These are phyloP conservation scores for Dromaius novaehollandiae DNA, from an alignment of 2,113 vertebrate species.

Conservation along the genomic window DNA sequence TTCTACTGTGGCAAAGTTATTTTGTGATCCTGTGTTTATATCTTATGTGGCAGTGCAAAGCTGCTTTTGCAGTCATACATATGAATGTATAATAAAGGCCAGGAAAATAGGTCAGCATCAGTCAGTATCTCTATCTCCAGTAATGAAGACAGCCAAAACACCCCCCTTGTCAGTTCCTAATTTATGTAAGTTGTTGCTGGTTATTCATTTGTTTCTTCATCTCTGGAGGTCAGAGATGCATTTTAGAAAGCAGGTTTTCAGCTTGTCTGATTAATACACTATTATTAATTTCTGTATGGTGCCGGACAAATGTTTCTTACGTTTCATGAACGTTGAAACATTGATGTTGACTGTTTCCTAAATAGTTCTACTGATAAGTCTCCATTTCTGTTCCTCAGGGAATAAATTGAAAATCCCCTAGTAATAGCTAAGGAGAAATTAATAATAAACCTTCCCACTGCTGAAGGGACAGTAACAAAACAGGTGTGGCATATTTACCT, in stretches of 20 bases:
- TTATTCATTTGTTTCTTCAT: not conserved
- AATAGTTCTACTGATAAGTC: not conserved
- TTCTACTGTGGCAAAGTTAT: not conserved
- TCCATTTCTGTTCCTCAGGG: not conserved
- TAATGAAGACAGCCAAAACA: not conserved
- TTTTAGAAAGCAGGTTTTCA: constrained; percentile 5
- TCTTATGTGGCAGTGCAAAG: not conserved
- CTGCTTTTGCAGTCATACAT: not conserved
- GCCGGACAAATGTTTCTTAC: not conserved
- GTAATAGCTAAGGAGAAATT: not conserved
- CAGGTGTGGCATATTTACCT: not conserved
- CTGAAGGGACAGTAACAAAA: not conserved
- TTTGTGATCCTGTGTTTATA: not conserved
- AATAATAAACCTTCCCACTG: rapidly evolving
- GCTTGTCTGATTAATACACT: not conserved
- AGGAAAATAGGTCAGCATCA: constrained; percentile 27
- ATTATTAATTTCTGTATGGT: not conserved
- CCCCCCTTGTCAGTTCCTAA: not conserved
- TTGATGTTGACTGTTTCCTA: not conserved
- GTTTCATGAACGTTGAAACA: not conserved
- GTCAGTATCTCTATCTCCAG: not conserved
- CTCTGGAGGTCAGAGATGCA: not conserved
- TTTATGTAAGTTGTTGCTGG: not conserved
- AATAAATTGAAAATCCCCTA: not conserved
- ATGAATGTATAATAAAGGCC: not conserved